Percentiles rank a stretch among this genome's conserved stretches.
These are phyloP conservation scores for Schizothorax lantsangensis DNA, from an alignment of 2,797 vertebrate species.

Conservation along the genomic window DNA sequence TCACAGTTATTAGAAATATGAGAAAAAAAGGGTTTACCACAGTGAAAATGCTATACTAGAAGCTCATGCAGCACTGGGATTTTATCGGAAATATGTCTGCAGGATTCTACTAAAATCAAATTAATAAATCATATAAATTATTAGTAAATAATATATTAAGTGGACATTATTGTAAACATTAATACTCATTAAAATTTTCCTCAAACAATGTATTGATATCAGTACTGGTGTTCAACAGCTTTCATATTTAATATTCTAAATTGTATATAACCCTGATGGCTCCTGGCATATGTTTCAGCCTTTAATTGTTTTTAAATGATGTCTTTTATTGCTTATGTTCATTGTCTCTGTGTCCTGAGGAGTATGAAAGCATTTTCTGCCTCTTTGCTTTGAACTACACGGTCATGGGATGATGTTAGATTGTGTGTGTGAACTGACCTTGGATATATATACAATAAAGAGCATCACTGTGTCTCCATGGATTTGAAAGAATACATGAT, in stretches of 20 bases:
- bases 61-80: too few species aligned
- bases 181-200: neutral
- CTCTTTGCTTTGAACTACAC: neutral
- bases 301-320: conserved; percentile 5
- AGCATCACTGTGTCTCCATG: neutral
- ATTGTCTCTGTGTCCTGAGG: neutral
- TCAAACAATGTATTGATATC: neutral
- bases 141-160: too few species aligned
- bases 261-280: neutral
- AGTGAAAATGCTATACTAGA: too few species aligned
- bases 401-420: neutral
- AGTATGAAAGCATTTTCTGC: neutral
- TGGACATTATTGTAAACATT: neutral
- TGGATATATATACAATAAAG: neutral
- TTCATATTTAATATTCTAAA: neutral
- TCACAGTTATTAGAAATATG: neutral
- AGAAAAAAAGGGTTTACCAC: neutral
- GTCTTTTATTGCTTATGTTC: neutral
- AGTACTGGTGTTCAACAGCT: neutral
- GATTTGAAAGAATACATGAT: neutral
- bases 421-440: neutral
- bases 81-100: too few species aligned
- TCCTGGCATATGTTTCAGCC: neutral
- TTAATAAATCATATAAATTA: too few species aligned
- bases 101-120: too few species aligned